These are phyloP conservation scores for Andrena bicolor DNA, from an alignment of 2,888 invertebrate genomes.

Conservation along the genomic window DNA sequence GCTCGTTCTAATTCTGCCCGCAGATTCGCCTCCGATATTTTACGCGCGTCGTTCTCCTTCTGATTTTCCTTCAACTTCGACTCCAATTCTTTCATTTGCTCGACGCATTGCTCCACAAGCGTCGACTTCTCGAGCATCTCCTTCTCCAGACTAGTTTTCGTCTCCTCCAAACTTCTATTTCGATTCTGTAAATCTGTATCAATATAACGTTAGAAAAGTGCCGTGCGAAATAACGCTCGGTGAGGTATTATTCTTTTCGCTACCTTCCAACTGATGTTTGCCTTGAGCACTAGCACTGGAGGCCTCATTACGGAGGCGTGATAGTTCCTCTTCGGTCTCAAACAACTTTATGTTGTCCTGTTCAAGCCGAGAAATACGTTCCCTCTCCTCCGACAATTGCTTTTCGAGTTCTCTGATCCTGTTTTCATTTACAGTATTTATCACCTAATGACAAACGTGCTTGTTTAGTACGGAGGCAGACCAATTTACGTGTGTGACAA, in stretches of 20 bases:
- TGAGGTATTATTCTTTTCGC: not conserved
- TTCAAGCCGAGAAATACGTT: slow-evolving; percentile 85
- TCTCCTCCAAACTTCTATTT: slow-evolving; percentile 81
- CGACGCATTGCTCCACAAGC: slow-evolving; percentile 80
- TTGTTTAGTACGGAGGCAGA: slow-evolving; percentile 51
- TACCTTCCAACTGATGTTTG: slow-evolving; percentile 72
- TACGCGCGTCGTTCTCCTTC: slow-evolving; percentile 70
- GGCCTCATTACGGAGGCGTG: slow-evolving; percentile 87
- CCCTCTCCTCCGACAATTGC: slow-evolving; percentile 84
- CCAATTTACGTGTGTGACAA: slow-evolving; percentile 7
- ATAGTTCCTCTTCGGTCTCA: slow-evolving; percentile 89
- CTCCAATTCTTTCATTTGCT: slow-evolving; percentile 78
- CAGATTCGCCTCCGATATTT: slow-evolving; percentile 75
- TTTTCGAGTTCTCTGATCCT: slow-evolving; percentile 86
- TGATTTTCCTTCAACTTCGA: slow-evolving; percentile 76
- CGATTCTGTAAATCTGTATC: slow-evolving; percentile 75
- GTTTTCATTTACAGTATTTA: slow-evolving; percentile 85
- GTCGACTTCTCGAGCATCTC: slow-evolving; percentile 79
- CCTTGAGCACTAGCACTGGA: slow-evolving; percentile 81
- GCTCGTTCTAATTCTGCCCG: slow-evolving; percentile 82
- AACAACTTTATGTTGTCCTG: slow-evolving; percentile 87
- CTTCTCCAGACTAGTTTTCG: slow-evolving; percentile 80
- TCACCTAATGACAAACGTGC: slow-evolving; percentile 81
- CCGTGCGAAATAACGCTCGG: not conserved
- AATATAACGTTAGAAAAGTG: slow-evolving; percentile 1